Percentiles rank a stretch among this genome's conserved stretches.
Conservation (phyloP, 2,113 vertebrate species). For the Petrocephalus zakoni region DNA sequence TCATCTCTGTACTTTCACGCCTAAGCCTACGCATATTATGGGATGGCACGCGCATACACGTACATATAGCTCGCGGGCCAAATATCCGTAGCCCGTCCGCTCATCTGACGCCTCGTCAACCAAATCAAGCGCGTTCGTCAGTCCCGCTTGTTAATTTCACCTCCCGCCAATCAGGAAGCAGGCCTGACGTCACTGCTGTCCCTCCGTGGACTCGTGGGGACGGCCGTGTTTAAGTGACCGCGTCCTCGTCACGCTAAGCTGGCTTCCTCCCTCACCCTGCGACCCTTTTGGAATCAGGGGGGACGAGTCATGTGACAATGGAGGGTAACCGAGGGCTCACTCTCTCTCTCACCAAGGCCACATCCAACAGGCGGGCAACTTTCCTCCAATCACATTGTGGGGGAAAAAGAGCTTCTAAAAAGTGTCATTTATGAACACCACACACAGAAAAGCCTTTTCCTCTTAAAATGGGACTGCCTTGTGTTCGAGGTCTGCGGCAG, state of each 20-base stretch:
- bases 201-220: neutral
- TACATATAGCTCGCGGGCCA: neutral
- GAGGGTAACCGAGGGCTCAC: neutral
- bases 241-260: neutral
- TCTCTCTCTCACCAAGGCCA: neutral
- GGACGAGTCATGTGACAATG: neutral
- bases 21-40: conserved; percentile 3
- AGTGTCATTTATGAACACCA: neutral
- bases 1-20: conserved; percentile 6
- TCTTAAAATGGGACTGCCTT: neutral
- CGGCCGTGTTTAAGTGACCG: neutral
- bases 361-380: neutral
- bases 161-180: neutral
- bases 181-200: neutral
- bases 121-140: neutral
- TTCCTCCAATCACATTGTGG: neutral
- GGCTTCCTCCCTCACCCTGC: neutral
- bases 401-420: neutral
- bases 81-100: neutral
- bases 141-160: neutral
- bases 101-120: neutral
- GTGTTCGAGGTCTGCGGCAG: neutral
- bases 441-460: neutral
- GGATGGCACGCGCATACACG: neutral
- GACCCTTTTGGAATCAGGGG: neutral